phyloP scores from a whole-genome alignment of 1,140 invertebrate genomes.

The Drosophila cardini region DNA sequence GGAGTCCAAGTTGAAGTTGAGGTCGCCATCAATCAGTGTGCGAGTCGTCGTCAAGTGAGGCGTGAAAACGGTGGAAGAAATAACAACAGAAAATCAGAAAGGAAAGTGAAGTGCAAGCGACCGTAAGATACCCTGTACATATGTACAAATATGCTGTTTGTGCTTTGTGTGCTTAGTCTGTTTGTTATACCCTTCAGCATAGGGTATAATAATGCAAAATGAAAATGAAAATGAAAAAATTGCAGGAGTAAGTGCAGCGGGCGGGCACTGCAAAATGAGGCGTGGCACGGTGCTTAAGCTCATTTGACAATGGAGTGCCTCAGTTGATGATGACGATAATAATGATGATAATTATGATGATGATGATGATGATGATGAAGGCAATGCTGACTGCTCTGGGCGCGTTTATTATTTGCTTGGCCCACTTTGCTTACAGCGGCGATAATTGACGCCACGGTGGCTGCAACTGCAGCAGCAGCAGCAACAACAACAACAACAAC shows the following conservation, averaged over 20 bases:
- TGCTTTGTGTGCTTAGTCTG: no score
- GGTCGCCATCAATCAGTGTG: slow-evolving; percentile 79
- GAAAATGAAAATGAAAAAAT: slow-evolving; percentile 44
- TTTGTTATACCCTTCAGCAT: no score
- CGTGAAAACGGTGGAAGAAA: slow-evolving; percentile 69
- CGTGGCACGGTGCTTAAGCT: slow-evolving; percentile 69
- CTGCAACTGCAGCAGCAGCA: slow-evolving; percentile 62
- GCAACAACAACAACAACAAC: slow-evolving; percentile 17
- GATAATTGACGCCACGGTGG: slow-evolving; percentile 81
- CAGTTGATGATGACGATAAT: slow-evolving; percentile 32
- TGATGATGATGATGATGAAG: slow-evolving; percentile 1
- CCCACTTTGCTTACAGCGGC: slow-evolving; percentile 72
- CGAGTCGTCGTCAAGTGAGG: slow-evolving; percentile 68
- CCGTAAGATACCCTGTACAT: no score
- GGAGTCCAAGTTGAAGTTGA: slow-evolving; percentile 41
- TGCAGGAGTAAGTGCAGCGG: slow-evolving; percentile 15
- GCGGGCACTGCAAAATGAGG: slow-evolving; percentile 27
- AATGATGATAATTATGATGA: slow-evolving; percentile 1
- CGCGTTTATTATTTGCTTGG: slow-evolving; percentile 79
- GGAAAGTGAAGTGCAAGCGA: no score
- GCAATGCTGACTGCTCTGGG: slow-evolving; percentile 43
- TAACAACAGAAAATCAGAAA: background rate
- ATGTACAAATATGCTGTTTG: no score
- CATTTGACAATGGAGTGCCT: slow-evolving; percentile 78
- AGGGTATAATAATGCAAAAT: background rate